A percentile compares a stretch with the other conserved stretches of the same genome.
Evolutionary conservation across 2,113 vertebrate genomes (phyloP).

Genomic region (Calonectris borealis): DNA sequence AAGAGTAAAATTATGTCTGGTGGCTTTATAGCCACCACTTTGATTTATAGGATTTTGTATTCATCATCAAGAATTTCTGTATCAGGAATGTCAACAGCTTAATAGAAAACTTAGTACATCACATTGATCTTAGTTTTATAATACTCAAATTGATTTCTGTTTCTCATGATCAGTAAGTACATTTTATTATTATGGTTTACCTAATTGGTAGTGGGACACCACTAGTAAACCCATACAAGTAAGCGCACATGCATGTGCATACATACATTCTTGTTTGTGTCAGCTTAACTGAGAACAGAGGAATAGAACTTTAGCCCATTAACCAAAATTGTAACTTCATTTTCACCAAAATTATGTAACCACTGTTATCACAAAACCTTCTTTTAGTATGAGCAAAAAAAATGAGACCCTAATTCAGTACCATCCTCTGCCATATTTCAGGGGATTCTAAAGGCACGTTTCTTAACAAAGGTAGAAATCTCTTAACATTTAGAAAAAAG

Average conservation of each 20-base stretch:
- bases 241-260: accelerated
- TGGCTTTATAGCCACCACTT: not conserved
- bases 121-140: not conserved
- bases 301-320: not conserved
- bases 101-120: not conserved
- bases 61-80: not conserved
- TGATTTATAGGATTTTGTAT: not conserved
- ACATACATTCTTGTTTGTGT: not conserved
- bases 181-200: not conserved
- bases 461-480: not conserved
- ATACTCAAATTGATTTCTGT: not conserved
- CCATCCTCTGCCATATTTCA: not conserved
- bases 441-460: not conserved
- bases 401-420: not conserved
- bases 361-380: not conserved
- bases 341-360: not conserved
- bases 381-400: not conserved
- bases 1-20: not conserved
- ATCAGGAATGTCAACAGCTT: not conserved
- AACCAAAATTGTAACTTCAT: not conserved
- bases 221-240: not conserved
- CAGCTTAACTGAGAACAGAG: not conserved
- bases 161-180: not conserved
- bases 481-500: not conserved
- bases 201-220: not conserved